A percentile compares a stretch with the other conserved stretches of the same genome.
These are phyloP conservation scores for Hippocampus mohnikei DNA, from an alignment of 2,113 vertebrate species.

Conservation along the genomic window DNA sequence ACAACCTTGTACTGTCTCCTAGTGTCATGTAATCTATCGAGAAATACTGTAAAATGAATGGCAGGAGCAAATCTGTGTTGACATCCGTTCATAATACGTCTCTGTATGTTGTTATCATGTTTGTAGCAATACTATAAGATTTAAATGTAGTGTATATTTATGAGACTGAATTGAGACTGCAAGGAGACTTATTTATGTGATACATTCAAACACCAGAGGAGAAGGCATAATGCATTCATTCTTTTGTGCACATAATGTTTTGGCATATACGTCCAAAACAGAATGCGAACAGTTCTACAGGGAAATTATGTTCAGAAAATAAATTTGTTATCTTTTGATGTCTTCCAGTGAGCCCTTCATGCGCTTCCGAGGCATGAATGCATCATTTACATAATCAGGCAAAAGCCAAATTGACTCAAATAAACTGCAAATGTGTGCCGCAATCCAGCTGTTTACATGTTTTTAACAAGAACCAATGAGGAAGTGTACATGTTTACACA, in stretches of 20 bases:
- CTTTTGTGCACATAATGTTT: neutral
- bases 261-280: neutral
- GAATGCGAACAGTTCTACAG: neutral
- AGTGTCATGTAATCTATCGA: neutral
- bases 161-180: constrained; percentile 13
- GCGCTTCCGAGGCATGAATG: neutral
- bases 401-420: neutral
- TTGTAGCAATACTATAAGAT: constrained; percentile 17
- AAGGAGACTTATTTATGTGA: constrained; percentile 18
- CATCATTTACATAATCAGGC: neutral
- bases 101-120: constrained; percentile 12
- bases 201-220: constrained; percentile 17
- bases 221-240: constrained; percentile 26
- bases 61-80: constrained; percentile 24
- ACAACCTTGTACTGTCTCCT: neutral
- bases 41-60: constrained; percentile 12
- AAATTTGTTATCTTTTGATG: neutral
- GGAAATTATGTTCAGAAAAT: constrained; percentile 1
- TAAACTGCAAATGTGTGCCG: neutral
- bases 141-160: constrained; percentile 38
- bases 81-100: constrained; percentile 11
- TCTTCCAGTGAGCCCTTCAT: neutral
- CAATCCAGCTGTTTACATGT: neutral
- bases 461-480: constrained; percentile 1
- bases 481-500: neutral